phyloP scores from a whole-genome alignment of 2,113 vertebrate genomes.

The Candoia aspera region DNA sequence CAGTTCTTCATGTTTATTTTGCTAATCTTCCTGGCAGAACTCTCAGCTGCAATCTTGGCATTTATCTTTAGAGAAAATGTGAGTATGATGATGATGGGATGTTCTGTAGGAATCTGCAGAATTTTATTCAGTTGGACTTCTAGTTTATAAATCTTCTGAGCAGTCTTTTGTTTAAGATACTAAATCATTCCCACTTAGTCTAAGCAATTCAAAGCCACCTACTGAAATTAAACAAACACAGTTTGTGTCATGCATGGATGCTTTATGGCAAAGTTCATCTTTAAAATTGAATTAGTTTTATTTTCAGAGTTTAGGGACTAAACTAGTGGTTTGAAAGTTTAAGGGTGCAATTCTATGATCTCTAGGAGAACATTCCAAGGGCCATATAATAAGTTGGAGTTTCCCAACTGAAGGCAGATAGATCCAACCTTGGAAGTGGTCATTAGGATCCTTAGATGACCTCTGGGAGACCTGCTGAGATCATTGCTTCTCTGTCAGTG shows the following conservation, averaged over 20 bases:
- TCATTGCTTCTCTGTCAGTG: background rate
- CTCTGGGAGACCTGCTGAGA: background rate
- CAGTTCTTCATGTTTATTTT: constrained; percentile 97
- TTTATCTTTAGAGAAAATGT: constrained; percentile 94
- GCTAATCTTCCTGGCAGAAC: constrained; percentile 91
- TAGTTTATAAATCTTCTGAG: background rate
- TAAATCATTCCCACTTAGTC: background rate
- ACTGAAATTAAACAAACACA: background rate
- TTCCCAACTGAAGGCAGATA: background rate
- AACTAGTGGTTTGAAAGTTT: background rate
- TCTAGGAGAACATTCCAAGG: background rate
- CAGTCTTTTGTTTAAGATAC: background rate
- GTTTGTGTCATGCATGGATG: background rate
- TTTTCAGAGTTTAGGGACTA: background rate
- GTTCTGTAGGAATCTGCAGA: background rate
- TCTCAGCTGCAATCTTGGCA: constrained; percentile 90
- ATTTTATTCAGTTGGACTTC: constrained; percentile 12
- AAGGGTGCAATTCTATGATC: background rate
- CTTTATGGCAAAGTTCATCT: constrained; percentile 3
- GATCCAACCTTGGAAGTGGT: background rate
- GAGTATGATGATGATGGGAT: constrained; percentile 60
- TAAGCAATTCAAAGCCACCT: background rate
- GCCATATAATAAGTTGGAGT: background rate
- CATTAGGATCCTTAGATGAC: background rate
- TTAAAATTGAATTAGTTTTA: constrained; percentile 20